Base-by-base conservation (phyloP, 2,888 invertebrate species). In the Stenotaenia linearis region DNA sequence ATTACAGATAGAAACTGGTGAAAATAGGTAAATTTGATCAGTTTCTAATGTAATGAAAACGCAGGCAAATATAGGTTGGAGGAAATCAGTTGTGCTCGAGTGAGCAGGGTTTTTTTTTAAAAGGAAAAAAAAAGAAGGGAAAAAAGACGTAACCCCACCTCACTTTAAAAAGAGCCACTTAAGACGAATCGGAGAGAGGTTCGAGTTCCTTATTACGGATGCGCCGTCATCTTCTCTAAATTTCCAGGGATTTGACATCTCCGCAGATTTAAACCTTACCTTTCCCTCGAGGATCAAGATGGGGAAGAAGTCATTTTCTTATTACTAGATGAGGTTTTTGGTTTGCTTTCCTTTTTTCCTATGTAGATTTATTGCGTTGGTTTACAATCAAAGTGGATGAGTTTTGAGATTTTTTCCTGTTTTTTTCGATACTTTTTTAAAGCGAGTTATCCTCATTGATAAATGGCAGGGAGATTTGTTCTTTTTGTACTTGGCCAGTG, bases 121-220 rank as follows among this genome's bases (percentile, higher is more conserved):
- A n/a, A n/a, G n/a, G n/a, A n/a, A n/a, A n/a, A n/a, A 50, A 15
- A 50, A 50, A 50, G 18, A 50, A 50, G 69, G 9, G 18, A 15
- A 15, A 15, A 45, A 45, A 45, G 45, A 45, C 3, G 69, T 23
- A 69, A 69, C 69, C 28, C n/a, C 69, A 69, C 69, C 28, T 69
- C 25, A 28, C 28, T 69, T 69, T 28, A 28, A 69, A 69, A 69
- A 28, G 69, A 69, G 69, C 69, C 69, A 69, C 69, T 69, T 69
- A 69, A 69, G 28, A 69, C 25, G 69, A 69, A 69, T 69, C 69
- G 69, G 69, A 69, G 69, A 69, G 69, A 69, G 69, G 69, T 69
- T 69, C 69, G 69, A 69, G 69, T 69, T 69, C 69, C 69, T 69
- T 69, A 69, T 69, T 69, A 69, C 69, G 69, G 69, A 69, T 69